Base-by-base conservation (phyloP, 2,797 vertebrate species). In the Heterohyrax brucei region DNA sequence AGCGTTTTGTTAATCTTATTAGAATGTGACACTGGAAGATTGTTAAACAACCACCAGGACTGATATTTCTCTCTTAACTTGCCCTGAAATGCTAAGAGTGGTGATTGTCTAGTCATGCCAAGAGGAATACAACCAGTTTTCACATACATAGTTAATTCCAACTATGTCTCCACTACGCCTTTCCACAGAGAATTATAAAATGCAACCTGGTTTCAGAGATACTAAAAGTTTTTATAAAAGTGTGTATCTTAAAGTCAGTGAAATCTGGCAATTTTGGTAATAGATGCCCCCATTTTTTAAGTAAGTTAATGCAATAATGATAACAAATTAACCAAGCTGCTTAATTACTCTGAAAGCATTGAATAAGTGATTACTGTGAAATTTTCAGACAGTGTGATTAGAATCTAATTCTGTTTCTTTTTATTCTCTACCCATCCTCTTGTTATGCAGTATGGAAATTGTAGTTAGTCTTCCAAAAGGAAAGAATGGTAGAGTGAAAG, bases 301-400 rank as follows among this genome's bases (percentile, higher is more conserved):
- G 84, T 19, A 84, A 50, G 33, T 14, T 59, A 73, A 75, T 81
- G 16, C 8, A 85, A 44, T 61, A 26, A 84, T 62, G 72, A 83
- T 91, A 48, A 62, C 59, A 94, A 89, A 87, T 83, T 77, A 94
- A 50, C 56, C 21, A 79, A 82, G 21, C 79, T 79, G 61, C 44
- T 93, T 87, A 72, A 91, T 89, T 89, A 92, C 91, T 96, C 33
- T 89, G 24, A 33, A 94, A 95, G 44, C 30, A 76, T 92, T 91
- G 33, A 30, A 56, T 94, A 81, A 96, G 62, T 79, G 61, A 80
- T 56, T 82, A 86, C 26, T 72, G 68, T 7, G 3, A 53, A 77
- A 50, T 72, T 95, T 50, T 87, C 73, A 94, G 50, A 39, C 7
- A 84, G 10, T 64, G 30, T 77, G 21, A 70, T 94, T 95, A 77